phyloP scores from a whole-genome alignment of 64 coral and sea anemone genomes.

The Platygyra sinensis region DNA sequence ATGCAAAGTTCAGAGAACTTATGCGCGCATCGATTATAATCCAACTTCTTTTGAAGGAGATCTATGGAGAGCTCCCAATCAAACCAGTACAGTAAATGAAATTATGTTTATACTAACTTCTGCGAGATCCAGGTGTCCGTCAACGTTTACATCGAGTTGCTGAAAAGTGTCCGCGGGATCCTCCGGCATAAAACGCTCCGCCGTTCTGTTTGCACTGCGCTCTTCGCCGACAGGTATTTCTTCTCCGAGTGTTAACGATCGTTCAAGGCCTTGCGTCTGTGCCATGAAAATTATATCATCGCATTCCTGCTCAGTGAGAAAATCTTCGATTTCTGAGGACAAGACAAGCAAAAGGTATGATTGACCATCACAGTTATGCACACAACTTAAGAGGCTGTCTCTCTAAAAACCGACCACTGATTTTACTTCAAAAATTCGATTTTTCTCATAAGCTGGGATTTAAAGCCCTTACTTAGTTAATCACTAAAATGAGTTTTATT shows the following conservation, averaged over 20 bases:
- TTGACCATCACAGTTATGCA: too few relatives aligned
- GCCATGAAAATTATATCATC: slow-evolving; percentile 75
- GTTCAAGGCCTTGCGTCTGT: slow-evolving; percentile 44
- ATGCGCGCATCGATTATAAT: too few relatives aligned
- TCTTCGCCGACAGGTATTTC: background rate
- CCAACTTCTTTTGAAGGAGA: too few relatives aligned
- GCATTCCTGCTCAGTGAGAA: slow-evolving; percentile 56
- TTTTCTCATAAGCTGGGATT: too few relatives aligned
- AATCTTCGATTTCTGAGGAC: slow-evolving; percentile 59
- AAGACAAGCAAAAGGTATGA: background rate
- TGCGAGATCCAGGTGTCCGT: background rate
- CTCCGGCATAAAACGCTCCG: background rate
- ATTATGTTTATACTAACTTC: background rate
- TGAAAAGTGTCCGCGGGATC: background rate
- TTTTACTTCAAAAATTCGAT: too few relatives aligned
- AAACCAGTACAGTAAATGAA: too few relatives aligned
- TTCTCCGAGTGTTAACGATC: slow-evolving; percentile 31
- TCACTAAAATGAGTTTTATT: too few relatives aligned
- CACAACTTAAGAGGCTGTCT: too few relatives aligned
- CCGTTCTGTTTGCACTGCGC: background rate
- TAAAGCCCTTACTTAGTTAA: too few relatives aligned
- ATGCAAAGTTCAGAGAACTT: too few relatives aligned
- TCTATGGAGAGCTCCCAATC: too few relatives aligned
- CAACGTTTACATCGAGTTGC: background rate
- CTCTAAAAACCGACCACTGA: too few relatives aligned